Evolutionary conservation across 2,888 invertebrate species (phyloP), one percentile per base, ranked within the genome.

Genomic region (Ichneumoninae sp.): DNA sequence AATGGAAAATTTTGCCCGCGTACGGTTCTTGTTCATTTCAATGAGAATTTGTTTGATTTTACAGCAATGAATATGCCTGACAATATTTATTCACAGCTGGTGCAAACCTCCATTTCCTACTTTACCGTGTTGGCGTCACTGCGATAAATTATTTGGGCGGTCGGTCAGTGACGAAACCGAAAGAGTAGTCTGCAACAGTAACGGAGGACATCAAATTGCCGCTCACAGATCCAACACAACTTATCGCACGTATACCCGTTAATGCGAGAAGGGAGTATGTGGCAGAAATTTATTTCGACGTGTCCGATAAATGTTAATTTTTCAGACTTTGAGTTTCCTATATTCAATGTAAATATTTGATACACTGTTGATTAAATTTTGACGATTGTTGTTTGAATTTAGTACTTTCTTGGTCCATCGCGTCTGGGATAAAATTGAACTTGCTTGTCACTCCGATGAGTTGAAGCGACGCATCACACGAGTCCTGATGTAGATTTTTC

Each of bases 41-140:
- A 3, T 33, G n/a, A 1, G 33, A 26, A 16, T 5, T 22, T 26
- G 8, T 26, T 57, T 10, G 7, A 13, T 10, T 13, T 63, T 30
- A 33, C 44, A 33, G 16, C 63, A 5, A 16, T 16, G n/a, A 63
- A 13, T 13, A 33, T 33, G n/a, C 63, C 16, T 33, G 3, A n/a
- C 16, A 63, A 63, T 16, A 30, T 30, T 63, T 33, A 13, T 63
- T 33, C 30, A 30, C 33, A 63, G 63, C n/a, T 63, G 7, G 33
- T 63, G 13, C 63, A 63, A 33, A 33, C 33, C 2, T 63, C 63
- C 2, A 30, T 63, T 33, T 63, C 63, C 16, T 63, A 63, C 33
- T 63, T 63, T 30, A 63, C 63, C 1, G 63, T 63, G 5, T 30
- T 63, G 16, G 63, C 63, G 33, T 63, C 63, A 33, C 1, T 63